Conservation (phyloP, 2,113 vertebrate species). For the Sarotherodon lohbergeri region DNA sequence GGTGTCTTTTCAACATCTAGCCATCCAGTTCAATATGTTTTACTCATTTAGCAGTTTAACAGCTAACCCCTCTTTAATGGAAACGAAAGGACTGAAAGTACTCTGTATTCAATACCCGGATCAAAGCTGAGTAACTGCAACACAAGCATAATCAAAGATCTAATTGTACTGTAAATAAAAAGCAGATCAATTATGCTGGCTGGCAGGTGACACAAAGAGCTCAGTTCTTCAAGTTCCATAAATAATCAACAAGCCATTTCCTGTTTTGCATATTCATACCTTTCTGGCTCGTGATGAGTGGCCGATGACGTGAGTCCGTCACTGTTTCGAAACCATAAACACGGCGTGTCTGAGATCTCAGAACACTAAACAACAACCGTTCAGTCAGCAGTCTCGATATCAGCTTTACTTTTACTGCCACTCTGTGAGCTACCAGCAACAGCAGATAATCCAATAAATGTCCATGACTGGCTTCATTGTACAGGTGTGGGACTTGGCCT, state of each 20-base stretch:
- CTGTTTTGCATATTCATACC: neutral
- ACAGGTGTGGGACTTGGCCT: conserved; percentile 29
- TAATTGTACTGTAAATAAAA: conserved; percentile 3
- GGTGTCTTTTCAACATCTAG: conserved; percentile 1
- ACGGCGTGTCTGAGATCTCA: neutral
- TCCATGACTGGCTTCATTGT: neutral
- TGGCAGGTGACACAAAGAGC: neutral
- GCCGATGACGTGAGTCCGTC: neutral
- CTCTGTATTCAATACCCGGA: neutral
- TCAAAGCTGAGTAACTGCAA: neutral
- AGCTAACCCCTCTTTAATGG: neutral
- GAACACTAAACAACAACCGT: neutral
- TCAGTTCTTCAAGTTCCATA: neutral
- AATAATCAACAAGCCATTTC: neutral
- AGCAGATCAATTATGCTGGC: neutral
- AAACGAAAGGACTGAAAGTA: neutral
- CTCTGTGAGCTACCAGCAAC: conserved; percentile 3
- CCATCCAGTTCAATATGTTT: neutral
- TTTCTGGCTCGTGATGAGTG: neutral
- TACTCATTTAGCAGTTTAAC: neutral
- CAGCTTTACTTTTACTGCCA: conserved; percentile 6
- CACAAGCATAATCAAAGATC: neutral
- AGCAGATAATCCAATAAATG: conserved; percentile 15
- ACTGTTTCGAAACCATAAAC: conserved; percentile 5
- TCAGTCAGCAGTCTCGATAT: neutral